Percentiles rank a stretch among this genome's conserved stretches.
phyloP scores from a whole-genome alignment of 2,113 vertebrate species.

The Xyliphius kryptos region DNA sequence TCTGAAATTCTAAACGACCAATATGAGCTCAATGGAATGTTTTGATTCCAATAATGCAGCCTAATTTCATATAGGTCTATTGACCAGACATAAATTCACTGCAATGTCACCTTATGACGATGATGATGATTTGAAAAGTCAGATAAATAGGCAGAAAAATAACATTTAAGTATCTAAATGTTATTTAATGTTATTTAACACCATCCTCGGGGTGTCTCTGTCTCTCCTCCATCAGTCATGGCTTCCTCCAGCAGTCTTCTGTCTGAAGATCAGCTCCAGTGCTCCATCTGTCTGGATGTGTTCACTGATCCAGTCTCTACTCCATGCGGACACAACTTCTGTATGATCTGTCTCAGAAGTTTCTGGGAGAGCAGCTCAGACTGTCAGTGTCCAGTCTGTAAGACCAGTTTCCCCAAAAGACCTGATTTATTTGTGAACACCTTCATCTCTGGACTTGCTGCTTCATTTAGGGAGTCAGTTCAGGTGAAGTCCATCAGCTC shows the following conservation, averaged over 20 bases:
- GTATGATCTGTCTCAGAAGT: slow-evolving; percentile 4
- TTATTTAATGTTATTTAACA: too few species aligned
- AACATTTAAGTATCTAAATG: too few species aligned
- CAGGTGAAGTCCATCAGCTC: slow-evolving; percentile 1
- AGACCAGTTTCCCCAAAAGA: not conserved
- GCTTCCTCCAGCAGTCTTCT: slow-evolving; percentile 6
- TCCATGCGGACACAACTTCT: slow-evolving; percentile 20
- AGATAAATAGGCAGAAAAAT: too few species aligned
- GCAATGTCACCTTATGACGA: too few species aligned
- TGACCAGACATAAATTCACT: too few species aligned
- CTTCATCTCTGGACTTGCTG: slow-evolving; percentile 16
- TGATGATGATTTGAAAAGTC: too few species aligned
- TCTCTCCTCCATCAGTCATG: slow-evolving; percentile 8
- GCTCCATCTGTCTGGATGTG: slow-evolving; percentile 20
- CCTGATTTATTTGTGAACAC: slow-evolving; percentile 4
- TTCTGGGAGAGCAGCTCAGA: slow-evolving; percentile 18
- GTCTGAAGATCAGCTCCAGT: slow-evolving; percentile 16
- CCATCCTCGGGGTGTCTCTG: not conserved
- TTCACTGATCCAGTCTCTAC: slow-evolving; percentile 22
- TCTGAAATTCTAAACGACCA: too few species aligned
- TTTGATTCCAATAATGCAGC: too few species aligned
- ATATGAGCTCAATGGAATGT: too few species aligned
- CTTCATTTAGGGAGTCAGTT: slow-evolving; percentile 4
- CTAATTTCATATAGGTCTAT: too few species aligned
- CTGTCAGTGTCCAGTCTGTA: slow-evolving; percentile 21